Conservation (phyloP, 2,888 invertebrate species). For the Epistrophella euchroma region DNA sequence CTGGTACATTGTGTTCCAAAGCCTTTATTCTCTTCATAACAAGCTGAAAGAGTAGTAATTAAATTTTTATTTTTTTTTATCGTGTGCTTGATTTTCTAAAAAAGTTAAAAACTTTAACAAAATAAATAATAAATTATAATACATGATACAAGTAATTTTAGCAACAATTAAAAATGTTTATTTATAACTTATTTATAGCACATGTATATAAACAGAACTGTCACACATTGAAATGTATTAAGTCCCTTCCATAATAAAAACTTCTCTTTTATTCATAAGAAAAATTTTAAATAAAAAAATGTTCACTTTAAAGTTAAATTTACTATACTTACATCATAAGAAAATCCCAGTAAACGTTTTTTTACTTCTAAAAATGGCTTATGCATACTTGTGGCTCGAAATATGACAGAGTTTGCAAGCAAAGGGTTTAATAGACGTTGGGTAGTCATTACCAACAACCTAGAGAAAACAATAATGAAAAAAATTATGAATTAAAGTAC, state of each 20-base stretch:
- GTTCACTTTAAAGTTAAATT: no score
- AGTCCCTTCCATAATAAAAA: no score
- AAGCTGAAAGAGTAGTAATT: slow-evolving; percentile 2
- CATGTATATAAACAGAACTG: no score
- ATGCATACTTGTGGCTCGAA: background rate
- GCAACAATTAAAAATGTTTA: no score
- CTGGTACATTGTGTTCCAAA: background rate
- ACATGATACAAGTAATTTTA: no score
- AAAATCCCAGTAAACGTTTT: background rate
- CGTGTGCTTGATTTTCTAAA: no score
- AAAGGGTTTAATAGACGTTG: slow-evolving; percentile 24
- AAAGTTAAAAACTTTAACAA: no score
- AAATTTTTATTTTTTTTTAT: background rate
- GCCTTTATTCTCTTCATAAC: slow-evolving; percentile 10
- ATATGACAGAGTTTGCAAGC: background rate
- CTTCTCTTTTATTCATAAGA: no score
- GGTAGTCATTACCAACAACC: background rate
- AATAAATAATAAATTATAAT: no score
- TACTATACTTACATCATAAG: slow-evolving; percentile 2
- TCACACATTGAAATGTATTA: no score
- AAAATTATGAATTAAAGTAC: background rate
- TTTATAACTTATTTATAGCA: no score
- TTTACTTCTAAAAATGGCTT: background rate
- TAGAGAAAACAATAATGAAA: background rate
- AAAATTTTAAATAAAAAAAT: no score